These are phyloP conservation scores for Drosophila fulvimacula DNA, from an alignment of 2,888 invertebrate species.

Conservation along the genomic window DNA sequence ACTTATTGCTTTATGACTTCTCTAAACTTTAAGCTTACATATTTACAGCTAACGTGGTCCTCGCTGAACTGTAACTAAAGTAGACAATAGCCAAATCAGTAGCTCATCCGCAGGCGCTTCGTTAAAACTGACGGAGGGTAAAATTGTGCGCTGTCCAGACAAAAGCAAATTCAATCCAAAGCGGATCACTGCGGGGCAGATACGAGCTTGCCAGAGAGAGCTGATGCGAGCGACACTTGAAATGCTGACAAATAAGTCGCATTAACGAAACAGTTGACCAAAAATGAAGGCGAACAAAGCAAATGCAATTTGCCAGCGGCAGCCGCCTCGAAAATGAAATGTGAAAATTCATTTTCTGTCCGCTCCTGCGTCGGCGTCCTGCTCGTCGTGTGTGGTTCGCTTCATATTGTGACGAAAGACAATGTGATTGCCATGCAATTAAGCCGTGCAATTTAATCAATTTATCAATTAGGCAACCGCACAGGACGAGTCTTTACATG, in stretches of 20 bases:
- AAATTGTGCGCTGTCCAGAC: constrained; percentile 30
- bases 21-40: constrained; percentile 8
- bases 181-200: constrained; percentile 19
- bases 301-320: constrained; percentile 64
- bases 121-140: constrained; percentile 15
- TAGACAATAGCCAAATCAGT: constrained; percentile 51
- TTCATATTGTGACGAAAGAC: constrained; percentile 46
- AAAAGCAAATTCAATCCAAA: constrained; percentile 55
- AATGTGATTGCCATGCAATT: constrained; percentile 62
- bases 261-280: constrained; percentile 63
- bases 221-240: constrained; percentile 58
- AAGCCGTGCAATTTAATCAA: constrained; percentile 77
- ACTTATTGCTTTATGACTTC: not conserved
- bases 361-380: not conserved
- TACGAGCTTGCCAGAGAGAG: not conserved
- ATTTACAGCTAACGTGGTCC: not conserved
- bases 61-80: constrained; percentile 16
- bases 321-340: constrained; percentile 44
- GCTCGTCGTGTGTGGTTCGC: constrained; percentile 31
- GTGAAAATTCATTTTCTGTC: constrained; percentile 50
- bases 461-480: constrained; percentile 71
- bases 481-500: constrained; percentile 10
- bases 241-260: constrained; percentile 75
- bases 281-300: constrained; percentile 51
- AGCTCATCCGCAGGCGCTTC: constrained; percentile 36